Evolutionary conservation across 2,888 invertebrate genomes (phyloP).

Genomic region (Cataglyphis livida): DNA sequence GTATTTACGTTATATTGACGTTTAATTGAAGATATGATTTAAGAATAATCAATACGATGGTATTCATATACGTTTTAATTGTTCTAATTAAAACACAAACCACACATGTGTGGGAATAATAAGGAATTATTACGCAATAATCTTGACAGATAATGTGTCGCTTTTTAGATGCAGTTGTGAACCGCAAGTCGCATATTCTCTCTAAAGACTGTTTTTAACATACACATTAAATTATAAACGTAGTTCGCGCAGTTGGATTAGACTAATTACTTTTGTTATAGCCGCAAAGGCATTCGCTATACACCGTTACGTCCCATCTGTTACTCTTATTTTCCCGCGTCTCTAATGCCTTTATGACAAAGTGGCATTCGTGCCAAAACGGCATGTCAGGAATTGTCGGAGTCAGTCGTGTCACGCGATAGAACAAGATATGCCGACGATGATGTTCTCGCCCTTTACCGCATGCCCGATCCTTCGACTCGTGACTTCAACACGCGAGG

Average conservation of each 20-base stretch:
- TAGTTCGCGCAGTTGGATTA: neutral
- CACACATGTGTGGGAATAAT: neutral
- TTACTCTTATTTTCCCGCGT: constrained; percentile 17
- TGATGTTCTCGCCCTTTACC: constrained; percentile 40
- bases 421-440: constrained; percentile 14
- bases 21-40: neutral
- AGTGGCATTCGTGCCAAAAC: constrained; percentile 39
- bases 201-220: constrained; percentile 11
- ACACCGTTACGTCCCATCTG: constrained; percentile 37
- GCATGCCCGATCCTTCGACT: constrained; percentile 30
- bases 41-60: neutral
- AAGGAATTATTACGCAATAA: neutral
- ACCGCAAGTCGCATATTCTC: neutral
- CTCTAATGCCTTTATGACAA: constrained; percentile 39
- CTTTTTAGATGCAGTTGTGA: neutral
- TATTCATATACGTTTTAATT: neutral
- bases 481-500: constrained; percentile 29
- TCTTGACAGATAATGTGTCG: neutral
- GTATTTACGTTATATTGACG: neutral
- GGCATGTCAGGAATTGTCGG: constrained; percentile 37
- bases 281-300: constrained; percentile 21
- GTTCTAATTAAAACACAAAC: neutral
- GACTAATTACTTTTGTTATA: constrained; percentile 46
- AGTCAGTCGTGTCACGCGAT: constrained; percentile 41
- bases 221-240: constrained; percentile 26